These are phyloP conservation scores for Trachelus stipa DNA, from an alignment of 2,888 invertebrate species.

Conservation along the genomic window DNA sequence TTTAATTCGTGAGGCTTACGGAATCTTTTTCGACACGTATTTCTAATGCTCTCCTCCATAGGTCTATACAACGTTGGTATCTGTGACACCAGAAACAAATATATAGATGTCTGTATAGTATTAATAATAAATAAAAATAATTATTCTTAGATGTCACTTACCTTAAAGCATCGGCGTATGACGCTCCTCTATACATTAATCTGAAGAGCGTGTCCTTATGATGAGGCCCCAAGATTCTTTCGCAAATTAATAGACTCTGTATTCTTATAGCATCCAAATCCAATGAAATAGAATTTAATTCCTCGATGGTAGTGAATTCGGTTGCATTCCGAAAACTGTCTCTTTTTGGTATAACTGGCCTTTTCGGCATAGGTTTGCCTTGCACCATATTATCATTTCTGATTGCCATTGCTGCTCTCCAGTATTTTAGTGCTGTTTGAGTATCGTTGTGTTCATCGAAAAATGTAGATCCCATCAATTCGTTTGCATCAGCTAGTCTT, in stretches of 20 bases:
- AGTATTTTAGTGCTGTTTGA: constrained; percentile 77
- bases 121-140: not conserved
- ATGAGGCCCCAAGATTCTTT: constrained; percentile 84
- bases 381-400: constrained; percentile 60
- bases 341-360: constrained; percentile 70
- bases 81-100: constrained; percentile 37
- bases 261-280: constrained; percentile 89
- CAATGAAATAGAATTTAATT: constrained; percentile 78
- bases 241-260: constrained; percentile 88
- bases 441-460: constrained; percentile 88
- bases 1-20: constrained; percentile 62
- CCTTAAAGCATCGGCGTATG: constrained; percentile 78
- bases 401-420: constrained; percentile 83
- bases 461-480: constrained; percentile 88
- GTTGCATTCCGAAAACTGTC: constrained; percentile 75
- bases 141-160: constrained; percentile 18
- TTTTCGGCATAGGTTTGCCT: constrained; percentile 67
- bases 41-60: constrained; percentile 87
- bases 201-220: constrained; percentile 91
- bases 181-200: constrained; percentile 79
- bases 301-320: constrained; percentile 81
- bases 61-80: constrained; percentile 86
- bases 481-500: constrained; percentile 86
- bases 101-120: not conserved
- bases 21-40: constrained; percentile 84